Conservation (phyloP, 1,140 invertebrate genomes). For the Drosophila tsacasi region DNA sequence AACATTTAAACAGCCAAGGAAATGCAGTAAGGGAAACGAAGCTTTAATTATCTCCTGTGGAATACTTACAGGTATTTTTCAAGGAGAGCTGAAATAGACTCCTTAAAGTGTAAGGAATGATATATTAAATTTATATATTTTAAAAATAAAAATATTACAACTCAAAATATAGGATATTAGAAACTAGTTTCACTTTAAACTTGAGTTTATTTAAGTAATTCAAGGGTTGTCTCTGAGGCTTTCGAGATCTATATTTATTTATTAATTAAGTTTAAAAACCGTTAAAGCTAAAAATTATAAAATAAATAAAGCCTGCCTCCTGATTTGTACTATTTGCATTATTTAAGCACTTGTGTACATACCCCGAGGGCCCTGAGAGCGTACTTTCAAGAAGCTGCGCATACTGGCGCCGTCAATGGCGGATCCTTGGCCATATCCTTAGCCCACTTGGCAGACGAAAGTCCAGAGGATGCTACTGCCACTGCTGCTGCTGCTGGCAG, state of each 20-base stretch:
- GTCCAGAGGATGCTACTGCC: not conserved
- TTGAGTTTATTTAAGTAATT: not conserved
- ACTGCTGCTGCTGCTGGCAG: not conserved
- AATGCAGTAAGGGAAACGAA: slow-evolving; percentile 5
- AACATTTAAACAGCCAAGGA: slow-evolving; percentile 3
- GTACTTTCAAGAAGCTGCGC: not conserved
- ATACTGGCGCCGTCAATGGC: not conserved
- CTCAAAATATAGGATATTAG: too few relatives aligned
- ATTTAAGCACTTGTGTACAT: not conserved
- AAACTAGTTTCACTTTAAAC: not conserved
- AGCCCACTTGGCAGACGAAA: slow-evolving; percentile 34
- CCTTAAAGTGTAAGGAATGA: too few relatives aligned
- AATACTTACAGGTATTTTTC: too few relatives aligned
- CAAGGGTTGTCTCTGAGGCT: not conserved
- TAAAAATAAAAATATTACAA: too few relatives aligned
- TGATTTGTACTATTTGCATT: not conserved
- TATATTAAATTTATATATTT: too few relatives aligned
- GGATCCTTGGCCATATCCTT: slow-evolving; percentile 5
- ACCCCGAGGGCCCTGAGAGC: not conserved
- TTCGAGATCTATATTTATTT: not conserved
- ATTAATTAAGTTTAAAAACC: not conserved
- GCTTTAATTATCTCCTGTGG: slow-evolving; percentile 7
- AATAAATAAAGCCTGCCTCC: not conserved
- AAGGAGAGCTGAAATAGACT: too few relatives aligned
- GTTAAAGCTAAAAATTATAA: not conserved